Conservation (phyloP, 2,888 invertebrate genomes). For the Micoletzkya japonica region DNA sequence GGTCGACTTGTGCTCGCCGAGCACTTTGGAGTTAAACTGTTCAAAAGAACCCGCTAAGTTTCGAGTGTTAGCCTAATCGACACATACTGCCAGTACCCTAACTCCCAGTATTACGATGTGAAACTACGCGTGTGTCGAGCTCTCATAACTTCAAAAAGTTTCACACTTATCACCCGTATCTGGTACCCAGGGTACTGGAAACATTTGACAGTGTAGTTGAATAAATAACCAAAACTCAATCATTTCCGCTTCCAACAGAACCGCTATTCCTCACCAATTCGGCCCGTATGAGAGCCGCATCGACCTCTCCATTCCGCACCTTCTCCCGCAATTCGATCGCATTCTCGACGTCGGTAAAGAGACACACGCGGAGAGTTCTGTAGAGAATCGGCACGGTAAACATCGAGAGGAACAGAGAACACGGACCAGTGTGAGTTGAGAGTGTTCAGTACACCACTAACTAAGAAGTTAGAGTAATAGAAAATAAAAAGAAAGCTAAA, state of each 20-base stretch:
- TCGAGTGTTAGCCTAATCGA: too few relatives aligned
- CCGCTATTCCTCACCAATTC: conserved; percentile 59
- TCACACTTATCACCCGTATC: too few relatives aligned
- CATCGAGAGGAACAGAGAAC: neutral
- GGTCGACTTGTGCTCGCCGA: too few relatives aligned
- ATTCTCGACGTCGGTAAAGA: conserved; percentile 58
- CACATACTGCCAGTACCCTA: too few relatives aligned
- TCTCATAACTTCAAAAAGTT: neutral
- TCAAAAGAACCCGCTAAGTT: too few relatives aligned
- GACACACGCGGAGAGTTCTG: conserved; percentile 38
- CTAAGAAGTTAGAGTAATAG: neutral
- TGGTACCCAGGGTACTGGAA: too few relatives aligned
- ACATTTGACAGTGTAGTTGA: neutral
- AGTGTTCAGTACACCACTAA: neutral
- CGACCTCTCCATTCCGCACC: conserved; percentile 48
- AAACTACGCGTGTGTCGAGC: too few relatives aligned
- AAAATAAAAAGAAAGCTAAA: neutral
- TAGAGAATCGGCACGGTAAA: neutral
- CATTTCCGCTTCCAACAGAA: neutral
- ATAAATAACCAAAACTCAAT: conserved; percentile 6
- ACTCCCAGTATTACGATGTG: too few relatives aligned
- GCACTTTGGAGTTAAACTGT: too few relatives aligned
- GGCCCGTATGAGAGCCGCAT: conserved; percentile 59
- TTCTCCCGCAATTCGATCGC: conserved; percentile 51
- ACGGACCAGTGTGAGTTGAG: neutral